Conservation (phyloP, 2,888 invertebrate species). For the Eupeodes luniger region DNA sequence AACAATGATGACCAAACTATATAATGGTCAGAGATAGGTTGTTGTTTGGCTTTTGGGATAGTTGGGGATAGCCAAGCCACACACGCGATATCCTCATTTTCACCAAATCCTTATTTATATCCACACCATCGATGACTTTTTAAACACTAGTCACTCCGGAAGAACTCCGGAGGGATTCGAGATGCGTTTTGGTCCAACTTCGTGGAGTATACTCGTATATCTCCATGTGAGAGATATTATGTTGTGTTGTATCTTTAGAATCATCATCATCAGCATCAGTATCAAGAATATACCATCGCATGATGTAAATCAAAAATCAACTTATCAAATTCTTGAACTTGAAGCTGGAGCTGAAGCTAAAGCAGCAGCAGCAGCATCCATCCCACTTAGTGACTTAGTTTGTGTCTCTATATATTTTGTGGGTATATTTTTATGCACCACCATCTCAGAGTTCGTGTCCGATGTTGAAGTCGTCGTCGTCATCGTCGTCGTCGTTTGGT, state of each 20-base stretch:
- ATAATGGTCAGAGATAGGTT: slow-evolving; percentile 1
- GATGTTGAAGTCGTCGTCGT: background rate
- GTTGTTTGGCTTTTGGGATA: background rate
- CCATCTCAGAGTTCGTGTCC: slow-evolving; percentile 1
- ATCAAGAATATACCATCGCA: slow-evolving; percentile 30
- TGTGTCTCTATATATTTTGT: slow-evolving; percentile 17
- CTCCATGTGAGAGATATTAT: slow-evolving; percentile 7
- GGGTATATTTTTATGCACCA: too few relatives aligned
- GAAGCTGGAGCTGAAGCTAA: slow-evolving; percentile 18
- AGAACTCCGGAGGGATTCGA: slow-evolving; percentile 68
- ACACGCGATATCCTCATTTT: slow-evolving; percentile 76
- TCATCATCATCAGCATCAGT: slow-evolving; percentile 11
- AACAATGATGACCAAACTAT: slow-evolving; percentile 63
- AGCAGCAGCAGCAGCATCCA: slow-evolving; percentile 43
- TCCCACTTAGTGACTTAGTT: slow-evolving; percentile 58
- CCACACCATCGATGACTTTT: slow-evolving; percentile 76
- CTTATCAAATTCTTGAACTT: slow-evolving; percentile 38
- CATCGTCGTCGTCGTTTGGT: background rate
- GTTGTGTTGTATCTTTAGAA: slow-evolving; percentile 19
- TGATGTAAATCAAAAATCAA: slow-evolving; percentile 70
- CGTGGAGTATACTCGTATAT: background rate
- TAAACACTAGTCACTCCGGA: slow-evolving; percentile 72
- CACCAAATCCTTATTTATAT: slow-evolving; percentile 77
- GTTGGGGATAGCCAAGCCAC: slow-evolving; percentile 56
- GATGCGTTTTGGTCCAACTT: slow-evolving; percentile 30